Evolutionary conservation across 2,113 vertebrate genomes (phyloP), one percentile per base, ranked within the genome.

Genomic region (Ctenodactylus gundi): DNA sequence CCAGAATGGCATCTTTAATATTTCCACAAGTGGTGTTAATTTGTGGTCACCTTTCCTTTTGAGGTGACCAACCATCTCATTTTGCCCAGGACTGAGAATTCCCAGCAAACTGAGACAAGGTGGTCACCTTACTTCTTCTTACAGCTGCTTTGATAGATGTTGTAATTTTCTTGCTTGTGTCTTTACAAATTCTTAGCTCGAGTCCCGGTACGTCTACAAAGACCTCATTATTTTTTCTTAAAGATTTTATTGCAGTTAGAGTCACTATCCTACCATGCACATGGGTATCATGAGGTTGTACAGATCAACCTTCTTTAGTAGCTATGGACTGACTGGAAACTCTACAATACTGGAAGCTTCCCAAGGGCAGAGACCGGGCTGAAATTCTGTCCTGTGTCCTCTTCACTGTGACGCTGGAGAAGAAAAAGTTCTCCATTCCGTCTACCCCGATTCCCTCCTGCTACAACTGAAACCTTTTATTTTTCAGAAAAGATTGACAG

Each of bases 91-190:
- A 36, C 2, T 14, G 41, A 41, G 36, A 57, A 11, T 13, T 14
- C 55, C 11, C 7, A 12, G 36, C n/a, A 70, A 15, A 46, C 0
- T 14, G n/a, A 21, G 8, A 18, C 5, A 14, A 27, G 27, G 8
- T 55, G 49, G 1, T 36, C 8, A 44, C 29, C n/a, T 17, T 11
- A 4, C n/a, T 77, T 39, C 23, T 81, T 27, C 17, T 8, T 12
- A 53, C 1, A 36, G 21, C 15, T 70, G 64, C 51, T 68, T 84
- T 55, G 64, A 4, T 6, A 57, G 57, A 49, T n/a, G 36, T 34
- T 81, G 34, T n/a, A n/a, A 57, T 36, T 44, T 82, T 60, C 49
- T 88, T 64, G n/a, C n/a, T 65, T 87, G 51, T 97, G 34, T 68
- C 14, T 73, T 2, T 20, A 62, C 25, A 91, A 57, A 31, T 55